Conservation (phyloP, 2,113 vertebrate genomes). For the Echinops telfairi region DNA sequence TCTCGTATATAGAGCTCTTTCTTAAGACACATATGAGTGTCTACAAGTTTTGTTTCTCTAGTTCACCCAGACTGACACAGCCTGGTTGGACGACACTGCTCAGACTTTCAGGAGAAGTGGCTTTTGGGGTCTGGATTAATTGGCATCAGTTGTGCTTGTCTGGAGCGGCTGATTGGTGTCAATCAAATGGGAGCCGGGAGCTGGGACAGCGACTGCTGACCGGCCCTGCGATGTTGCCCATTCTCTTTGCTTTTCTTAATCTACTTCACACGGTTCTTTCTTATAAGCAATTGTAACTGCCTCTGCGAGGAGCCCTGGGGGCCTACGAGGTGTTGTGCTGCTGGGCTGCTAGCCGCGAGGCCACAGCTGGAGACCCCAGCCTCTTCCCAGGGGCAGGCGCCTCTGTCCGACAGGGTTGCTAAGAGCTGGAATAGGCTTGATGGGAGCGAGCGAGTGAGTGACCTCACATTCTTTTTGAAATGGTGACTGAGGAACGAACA, state of each 20-base stretch:
- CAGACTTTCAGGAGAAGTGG: neutral
- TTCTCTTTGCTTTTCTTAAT: neutral
- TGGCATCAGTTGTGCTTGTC: neutral
- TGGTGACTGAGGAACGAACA: conserved; percentile 12
- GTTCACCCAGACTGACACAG: too few species aligned
- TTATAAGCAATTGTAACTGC: neutral
- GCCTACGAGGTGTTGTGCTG: too few species aligned
- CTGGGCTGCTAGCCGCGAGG: too few species aligned
- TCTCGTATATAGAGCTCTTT: too few species aligned
- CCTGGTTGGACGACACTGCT: neutral
- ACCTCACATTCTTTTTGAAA: neutral
- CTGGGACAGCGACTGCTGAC: neutral
- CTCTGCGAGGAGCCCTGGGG: too few species aligned
- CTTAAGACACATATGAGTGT: too few species aligned
- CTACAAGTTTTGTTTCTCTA: too few species aligned
- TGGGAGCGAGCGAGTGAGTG: too few species aligned
- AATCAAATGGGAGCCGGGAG: neutral
- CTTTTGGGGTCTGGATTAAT: neutral
- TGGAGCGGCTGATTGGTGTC: neutral
- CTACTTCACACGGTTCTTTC: conserved; percentile 26
- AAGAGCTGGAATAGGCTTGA: too few species aligned
- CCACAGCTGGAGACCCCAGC: too few species aligned
- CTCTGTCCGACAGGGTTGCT: too few species aligned
- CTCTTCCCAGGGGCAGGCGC: too few species aligned
- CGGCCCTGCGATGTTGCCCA: neutral